phyloP scores from a whole-genome alignment of 2,113 vertebrate genomes.

The Baryphthengus martii region DNA sequence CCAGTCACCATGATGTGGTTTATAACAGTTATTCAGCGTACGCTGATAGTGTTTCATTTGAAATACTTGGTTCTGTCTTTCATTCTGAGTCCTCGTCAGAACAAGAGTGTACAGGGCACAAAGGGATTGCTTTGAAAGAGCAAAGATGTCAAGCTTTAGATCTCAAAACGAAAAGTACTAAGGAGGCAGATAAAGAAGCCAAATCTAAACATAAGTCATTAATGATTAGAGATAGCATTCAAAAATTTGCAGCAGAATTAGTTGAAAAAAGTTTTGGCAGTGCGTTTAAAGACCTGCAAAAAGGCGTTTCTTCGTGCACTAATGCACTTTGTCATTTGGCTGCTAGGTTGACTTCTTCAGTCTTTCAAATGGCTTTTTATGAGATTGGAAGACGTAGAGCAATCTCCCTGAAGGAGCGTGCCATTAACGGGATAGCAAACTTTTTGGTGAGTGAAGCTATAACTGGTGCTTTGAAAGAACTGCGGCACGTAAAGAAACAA shows the following conservation, averaged over 20 bases:
- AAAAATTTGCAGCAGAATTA: slow-evolving; percentile 90
- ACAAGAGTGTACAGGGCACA: neutral
- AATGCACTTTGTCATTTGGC: slow-evolving; percentile 92
- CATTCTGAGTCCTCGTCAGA: slow-evolving; percentile 25
- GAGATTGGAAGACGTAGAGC: slow-evolving; percentile 90
- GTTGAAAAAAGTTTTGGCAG: slow-evolving; percentile 93
- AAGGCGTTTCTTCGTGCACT: slow-evolving; percentile 91
- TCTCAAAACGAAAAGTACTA: slow-evolving; percentile 1
- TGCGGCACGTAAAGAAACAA: slow-evolving; percentile 90
- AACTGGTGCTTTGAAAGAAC: slow-evolving; percentile 87
- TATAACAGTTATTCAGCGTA: slow-evolving; percentile 86
- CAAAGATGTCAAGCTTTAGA: slow-evolving; percentile 16
- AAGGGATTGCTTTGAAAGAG: slow-evolving; percentile 31
- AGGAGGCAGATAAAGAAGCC: slow-evolving; percentile 51
- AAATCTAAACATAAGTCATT: slow-evolving; percentile 82
- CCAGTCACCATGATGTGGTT: slow-evolving; percentile 68
- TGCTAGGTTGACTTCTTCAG: slow-evolving; percentile 87
- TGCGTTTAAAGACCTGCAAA: slow-evolving; percentile 93
- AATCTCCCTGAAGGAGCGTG: slow-evolving; percentile 86
- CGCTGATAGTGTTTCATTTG: slow-evolving; percentile 85
- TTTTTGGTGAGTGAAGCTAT: slow-evolving; percentile 92
- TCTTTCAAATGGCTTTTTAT: slow-evolving; percentile 96
- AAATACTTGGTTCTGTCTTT: slow-evolving; percentile 87
- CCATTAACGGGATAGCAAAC: slow-evolving; percentile 87
- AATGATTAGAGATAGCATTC: slow-evolving; percentile 88